phyloP scores from a whole-genome alignment of 2,113 vertebrate species.

The Harpagus bidentatus region DNA sequence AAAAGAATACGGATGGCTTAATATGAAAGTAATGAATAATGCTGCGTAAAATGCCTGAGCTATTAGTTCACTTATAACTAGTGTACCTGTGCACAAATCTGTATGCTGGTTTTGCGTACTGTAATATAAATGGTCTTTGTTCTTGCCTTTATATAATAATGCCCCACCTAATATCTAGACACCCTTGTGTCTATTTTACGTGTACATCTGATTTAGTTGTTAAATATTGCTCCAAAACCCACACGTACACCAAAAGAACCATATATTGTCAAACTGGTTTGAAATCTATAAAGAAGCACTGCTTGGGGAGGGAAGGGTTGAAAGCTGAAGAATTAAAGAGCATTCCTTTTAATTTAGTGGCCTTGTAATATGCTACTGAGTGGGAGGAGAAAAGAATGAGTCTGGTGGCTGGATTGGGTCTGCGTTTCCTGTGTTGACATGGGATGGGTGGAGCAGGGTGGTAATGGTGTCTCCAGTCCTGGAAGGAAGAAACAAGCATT shows the following conservation, averaged over 20 bases:
- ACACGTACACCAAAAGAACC: background rate
- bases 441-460: background rate
- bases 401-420: background rate
- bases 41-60: background rate
- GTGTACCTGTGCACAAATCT: background rate
- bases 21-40: background rate
- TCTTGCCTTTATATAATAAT: background rate
- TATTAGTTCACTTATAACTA: background rate
- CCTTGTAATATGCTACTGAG: background rate
- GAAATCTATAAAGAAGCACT: background rate
- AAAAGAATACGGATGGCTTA: background rate
- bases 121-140: constrained; percentile 2
- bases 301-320: background rate
- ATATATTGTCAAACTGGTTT: background rate
- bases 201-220: background rate
- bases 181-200: background rate
- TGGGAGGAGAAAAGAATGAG: constrained; percentile 7
- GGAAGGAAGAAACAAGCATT: background rate
- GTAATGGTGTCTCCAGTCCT: background rate
- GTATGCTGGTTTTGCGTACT: background rate
- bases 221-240: constrained; percentile 18
- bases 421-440: background rate
- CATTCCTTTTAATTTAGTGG: background rate
- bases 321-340: constrained; percentile 9
- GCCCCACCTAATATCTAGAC: background rate